Evolutionary conservation across 2,888 invertebrate species (phyloP).

Genomic region (Eupelmus urozonus): DNA sequence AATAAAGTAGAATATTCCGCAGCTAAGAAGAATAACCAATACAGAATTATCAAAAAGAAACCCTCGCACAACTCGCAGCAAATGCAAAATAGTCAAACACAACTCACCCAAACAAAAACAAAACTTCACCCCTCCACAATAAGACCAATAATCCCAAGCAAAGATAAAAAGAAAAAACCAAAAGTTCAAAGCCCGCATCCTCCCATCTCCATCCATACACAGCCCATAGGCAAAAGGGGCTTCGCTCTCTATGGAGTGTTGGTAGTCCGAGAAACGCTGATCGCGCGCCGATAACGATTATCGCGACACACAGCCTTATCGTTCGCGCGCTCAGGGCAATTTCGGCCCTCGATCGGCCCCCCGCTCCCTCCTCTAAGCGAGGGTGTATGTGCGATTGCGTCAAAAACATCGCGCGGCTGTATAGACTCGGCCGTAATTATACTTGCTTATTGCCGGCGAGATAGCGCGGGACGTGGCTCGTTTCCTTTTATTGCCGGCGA

Average conservation of each 20-base stretch:
- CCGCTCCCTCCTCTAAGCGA: neutral
- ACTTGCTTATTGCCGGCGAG: conserved; percentile 58
- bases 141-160: too few species aligned
- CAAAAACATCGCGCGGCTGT: conserved; percentile 55
- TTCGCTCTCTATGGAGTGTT: conserved; percentile 47
- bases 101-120: too few species aligned
- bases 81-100: neutral
- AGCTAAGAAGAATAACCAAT: too few species aligned
- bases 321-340: conserved; percentile 46
- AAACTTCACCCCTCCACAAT: too few species aligned
- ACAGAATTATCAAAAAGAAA: neutral
- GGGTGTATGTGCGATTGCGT: conserved; percentile 37
- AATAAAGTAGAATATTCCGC: too few species aligned
- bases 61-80: neutral
- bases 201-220: too few species aligned
- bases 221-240: too few species aligned
- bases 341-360: conserved; percentile 29
- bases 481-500: conserved; percentile 56
- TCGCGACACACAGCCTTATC: conserved; percentile 63
- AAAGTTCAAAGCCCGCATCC: too few species aligned
- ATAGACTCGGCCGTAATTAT: conserved; percentile 50
- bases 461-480: conserved; percentile 51
- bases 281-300: conserved; percentile 66
- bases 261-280: conserved; percentile 61
- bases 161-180: neutral